Conservation (phyloP, 2,888 invertebrate species). For the Julus scandinavius region DNA sequence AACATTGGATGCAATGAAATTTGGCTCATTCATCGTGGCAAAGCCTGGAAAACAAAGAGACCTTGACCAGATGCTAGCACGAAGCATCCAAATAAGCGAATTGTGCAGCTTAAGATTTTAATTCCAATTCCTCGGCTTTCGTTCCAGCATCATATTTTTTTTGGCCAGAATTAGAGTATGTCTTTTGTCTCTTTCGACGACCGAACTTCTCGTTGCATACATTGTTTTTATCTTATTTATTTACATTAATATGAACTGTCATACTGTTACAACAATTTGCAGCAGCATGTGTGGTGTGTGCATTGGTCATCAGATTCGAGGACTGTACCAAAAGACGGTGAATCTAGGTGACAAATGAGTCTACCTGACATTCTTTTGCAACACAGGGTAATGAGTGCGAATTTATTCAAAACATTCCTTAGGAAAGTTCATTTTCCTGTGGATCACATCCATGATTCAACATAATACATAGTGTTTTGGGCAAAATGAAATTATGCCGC, state of each 20-base stretch:
- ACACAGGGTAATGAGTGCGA: neutral
- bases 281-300: neutral
- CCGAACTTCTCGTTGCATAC: neutral
- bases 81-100: neutral
- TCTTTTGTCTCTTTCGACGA: neutral
- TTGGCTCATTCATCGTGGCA: neutral
- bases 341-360: constrained; percentile 21
- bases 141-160: neutral
- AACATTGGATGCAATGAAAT: constrained; percentile 38
- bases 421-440: constrained; percentile 21
- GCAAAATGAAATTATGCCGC: neutral
- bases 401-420: constrained; percentile 44
- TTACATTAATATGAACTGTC: neutral
- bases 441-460: constrained; percentile 24
- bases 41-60: neutral
- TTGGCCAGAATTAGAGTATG: neutral
- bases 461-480: constrained; percentile 8
- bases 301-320: constrained; percentile 19
- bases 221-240: constrained; percentile 19
- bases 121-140: neutral
- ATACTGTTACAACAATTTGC: constrained; percentile 16
- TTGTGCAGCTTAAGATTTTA: neutral
- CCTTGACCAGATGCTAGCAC: too few species aligned
- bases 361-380: neutral
- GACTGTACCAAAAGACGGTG: neutral